These are phyloP conservation scores for Myiopsitta monachus DNA, from an alignment of 2,113 vertebrate species.

Conservation along the genomic window DNA sequence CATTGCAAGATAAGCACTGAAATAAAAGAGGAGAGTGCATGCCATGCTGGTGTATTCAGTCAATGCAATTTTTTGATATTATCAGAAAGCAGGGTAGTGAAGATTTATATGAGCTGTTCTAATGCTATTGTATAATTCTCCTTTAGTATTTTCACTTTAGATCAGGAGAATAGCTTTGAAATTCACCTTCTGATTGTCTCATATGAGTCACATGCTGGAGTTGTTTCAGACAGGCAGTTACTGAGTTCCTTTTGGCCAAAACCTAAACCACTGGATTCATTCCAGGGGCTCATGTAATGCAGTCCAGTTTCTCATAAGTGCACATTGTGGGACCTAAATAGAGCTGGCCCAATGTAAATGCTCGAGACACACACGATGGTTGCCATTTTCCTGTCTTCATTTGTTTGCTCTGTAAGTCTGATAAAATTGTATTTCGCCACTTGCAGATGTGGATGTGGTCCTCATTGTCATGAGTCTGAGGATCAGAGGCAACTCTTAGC, in stretches of 20 bases:
- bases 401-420: background rate
- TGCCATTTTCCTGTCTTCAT: background rate
- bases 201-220: background rate
- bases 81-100: background rate
- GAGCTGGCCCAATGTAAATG: background rate
- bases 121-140: background rate
- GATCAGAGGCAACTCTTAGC: background rate
- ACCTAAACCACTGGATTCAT: background rate
- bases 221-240: background rate
- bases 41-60: accelerated
- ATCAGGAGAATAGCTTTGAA: background rate
- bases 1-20: background rate
- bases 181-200: background rate
- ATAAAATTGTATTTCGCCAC: background rate
- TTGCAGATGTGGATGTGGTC: background rate
- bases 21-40: background rate
- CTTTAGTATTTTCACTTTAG: background rate
- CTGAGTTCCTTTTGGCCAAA: background rate
- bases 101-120: background rate
- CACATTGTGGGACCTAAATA: background rate
- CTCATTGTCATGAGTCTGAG: background rate
- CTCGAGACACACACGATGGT: accelerated
- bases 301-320: background rate
- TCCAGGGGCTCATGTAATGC: background rate
- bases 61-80: background rate